These are phyloP conservation scores for Drosophila austrosaltans DNA, from an alignment of 2,888 invertebrate species.

Conservation along the genomic window DNA sequence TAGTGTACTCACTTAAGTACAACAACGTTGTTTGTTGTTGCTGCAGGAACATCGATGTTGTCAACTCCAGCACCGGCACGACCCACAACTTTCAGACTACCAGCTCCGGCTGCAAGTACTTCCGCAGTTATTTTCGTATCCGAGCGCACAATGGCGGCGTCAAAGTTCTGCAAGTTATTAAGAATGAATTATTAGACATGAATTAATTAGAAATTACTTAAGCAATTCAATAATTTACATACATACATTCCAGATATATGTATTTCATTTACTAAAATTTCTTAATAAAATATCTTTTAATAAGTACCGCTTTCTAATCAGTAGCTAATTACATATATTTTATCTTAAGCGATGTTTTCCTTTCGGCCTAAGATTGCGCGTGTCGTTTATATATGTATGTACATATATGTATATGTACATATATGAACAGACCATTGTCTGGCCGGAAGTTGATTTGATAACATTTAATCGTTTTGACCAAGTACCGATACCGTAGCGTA, in stretches of 20 bases:
- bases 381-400: not conserved
- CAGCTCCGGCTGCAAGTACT: constrained; percentile 89
- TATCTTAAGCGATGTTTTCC: not conserved
- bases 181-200: not conserved
- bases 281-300: not conserved
- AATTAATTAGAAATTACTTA: constrained; percentile 18
- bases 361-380: not conserved
- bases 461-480: constrained; percentile 10
- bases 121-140: constrained; percentile 97
- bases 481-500: constrained; percentile 15
- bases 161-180: constrained; percentile 88
- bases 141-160: constrained; percentile 96
- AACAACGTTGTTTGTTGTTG: constrained; percentile 92
- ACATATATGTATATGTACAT: not conserved
- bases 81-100: constrained; percentile 93
- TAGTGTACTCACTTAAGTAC: constrained; percentile 93
- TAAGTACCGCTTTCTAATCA: no score
- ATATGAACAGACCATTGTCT: constrained; percentile 17
- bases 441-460: constrained; percentile 29
- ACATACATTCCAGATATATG: no score
- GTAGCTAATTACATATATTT: not conserved
- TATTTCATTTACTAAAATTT: no score
- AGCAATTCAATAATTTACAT: not conserved
- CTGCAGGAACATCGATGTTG: constrained; percentile 96
- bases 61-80: constrained; percentile 99